Evolutionary conservation across 2,797 vertebrate species (phyloP).

Genomic region (Coluber constrictor): DNA sequence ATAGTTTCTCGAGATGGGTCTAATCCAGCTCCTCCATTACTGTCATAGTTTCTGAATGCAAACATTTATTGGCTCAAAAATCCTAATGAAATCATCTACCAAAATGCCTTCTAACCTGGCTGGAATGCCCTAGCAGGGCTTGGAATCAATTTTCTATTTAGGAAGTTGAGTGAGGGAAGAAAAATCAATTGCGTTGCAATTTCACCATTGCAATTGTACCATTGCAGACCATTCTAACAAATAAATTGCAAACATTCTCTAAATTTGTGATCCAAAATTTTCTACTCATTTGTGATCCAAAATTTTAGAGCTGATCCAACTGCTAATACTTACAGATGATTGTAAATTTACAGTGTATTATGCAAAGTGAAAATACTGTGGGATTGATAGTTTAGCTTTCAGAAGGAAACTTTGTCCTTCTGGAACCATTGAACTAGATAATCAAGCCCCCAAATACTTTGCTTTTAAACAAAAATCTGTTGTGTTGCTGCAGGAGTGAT

Average conservation of each 20-base stretch:
- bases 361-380: neutral
- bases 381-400: neutral
- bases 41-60: neutral
- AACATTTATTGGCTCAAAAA: neutral
- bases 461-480: neutral
- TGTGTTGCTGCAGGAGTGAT: conserved; percentile 69
- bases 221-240: neutral
- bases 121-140: neutral
- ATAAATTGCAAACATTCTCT: neutral
- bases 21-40: neutral
- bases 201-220: neutral
- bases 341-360: neutral
- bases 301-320: neutral
- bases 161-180: neutral
- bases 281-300: neutral
- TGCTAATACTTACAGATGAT: neutral
- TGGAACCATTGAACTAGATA: neutral
- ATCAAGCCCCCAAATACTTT: neutral
- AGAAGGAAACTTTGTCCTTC: neutral
- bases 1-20: neutral
- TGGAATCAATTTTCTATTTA: neutral
- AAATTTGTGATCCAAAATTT: neutral
- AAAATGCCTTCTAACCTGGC: neutral
- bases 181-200: neutral
- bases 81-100: neutral